Evolutionary conservation across 2,113 vertebrate genomes (phyloP).

Genomic region (Mohoua ochrocephala): DNA sequence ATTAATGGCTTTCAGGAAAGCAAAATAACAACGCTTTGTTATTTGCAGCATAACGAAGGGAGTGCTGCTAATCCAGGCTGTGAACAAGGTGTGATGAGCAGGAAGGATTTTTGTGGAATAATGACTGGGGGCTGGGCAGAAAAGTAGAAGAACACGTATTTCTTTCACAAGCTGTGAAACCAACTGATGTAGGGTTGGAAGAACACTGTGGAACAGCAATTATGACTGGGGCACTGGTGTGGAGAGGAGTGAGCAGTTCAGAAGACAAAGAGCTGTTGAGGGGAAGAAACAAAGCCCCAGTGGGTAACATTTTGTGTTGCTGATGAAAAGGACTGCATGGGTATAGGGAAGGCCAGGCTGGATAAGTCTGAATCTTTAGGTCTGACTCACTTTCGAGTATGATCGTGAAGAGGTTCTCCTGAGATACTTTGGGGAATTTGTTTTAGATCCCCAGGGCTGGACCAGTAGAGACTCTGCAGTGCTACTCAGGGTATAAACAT

Average conservation of each 20-base stretch:
- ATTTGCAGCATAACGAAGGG: neutral
- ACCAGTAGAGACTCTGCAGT: neutral
- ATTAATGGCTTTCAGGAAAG: conserved; percentile 9
- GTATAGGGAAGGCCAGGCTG: neutral
- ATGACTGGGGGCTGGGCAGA: neutral
- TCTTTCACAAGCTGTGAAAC: neutral
- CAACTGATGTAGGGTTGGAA: neutral
- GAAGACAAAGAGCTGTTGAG: neutral
- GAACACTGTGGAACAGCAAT: neutral
- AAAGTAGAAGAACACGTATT: neutral
- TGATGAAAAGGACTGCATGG: neutral
- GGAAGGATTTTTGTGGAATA: neutral
- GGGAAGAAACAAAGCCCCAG: neutral
- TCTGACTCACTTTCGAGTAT: neutral
- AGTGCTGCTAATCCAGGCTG: neutral
- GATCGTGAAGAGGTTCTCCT: neutral
- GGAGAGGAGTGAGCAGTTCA: neutral
- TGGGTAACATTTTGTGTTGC: neutral
- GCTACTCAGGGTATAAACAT: neutral
- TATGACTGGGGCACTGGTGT: neutral
- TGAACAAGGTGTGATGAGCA: neutral
- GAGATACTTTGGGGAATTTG: neutral
- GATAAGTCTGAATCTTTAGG: neutral
- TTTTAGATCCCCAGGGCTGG: neutral
- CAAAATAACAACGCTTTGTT: neutral